These are phyloP conservation scores for Xanthia togata DNA, from an alignment of 2,888 invertebrate species.

Conservation along the genomic window DNA sequence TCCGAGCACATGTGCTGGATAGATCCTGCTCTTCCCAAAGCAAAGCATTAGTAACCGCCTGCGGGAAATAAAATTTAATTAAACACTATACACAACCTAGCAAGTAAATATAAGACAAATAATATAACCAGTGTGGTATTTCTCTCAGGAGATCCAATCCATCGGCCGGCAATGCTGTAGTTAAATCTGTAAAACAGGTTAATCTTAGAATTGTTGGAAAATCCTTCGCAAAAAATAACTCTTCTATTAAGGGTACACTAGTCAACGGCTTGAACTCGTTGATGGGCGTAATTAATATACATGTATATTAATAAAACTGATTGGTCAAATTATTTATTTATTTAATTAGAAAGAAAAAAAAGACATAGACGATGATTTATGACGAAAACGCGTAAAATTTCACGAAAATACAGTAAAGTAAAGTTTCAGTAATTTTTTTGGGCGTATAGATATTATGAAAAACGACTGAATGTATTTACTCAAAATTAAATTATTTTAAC, in stretches of 20 bases:
- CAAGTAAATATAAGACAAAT: neutral
- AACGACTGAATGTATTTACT: too few species aligned
- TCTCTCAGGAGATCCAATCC: conserved; percentile 82
- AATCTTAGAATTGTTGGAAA: neutral
- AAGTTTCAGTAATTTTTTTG: too few species aligned
- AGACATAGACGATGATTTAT: too few species aligned
- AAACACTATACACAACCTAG: neutral
- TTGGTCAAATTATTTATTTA: too few species aligned
- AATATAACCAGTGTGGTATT: conserved; percentile 81
- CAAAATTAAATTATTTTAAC: too few species aligned
- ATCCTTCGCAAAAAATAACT: neutral
- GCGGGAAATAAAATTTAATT: conserved; percentile 14
- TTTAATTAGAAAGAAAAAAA: too few species aligned
- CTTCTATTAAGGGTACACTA: neutral
- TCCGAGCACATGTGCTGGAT: conserved; percentile 81
- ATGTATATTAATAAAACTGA: too few species aligned
- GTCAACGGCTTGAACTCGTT: too few species aligned
- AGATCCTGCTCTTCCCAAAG: conserved; percentile 85
- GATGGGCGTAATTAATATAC: too few species aligned
- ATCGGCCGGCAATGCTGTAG: conserved; percentile 82
- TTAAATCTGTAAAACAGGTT: conserved; percentile 75
- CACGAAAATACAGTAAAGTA: too few species aligned
- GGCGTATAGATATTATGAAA: too few species aligned
- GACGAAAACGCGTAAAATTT: too few species aligned
- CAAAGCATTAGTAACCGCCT: conserved; percentile 84